Evolutionary conservation across 1,140 invertebrate genomes (phyloP).

Genomic region (Calycopis cecrops): DNA sequence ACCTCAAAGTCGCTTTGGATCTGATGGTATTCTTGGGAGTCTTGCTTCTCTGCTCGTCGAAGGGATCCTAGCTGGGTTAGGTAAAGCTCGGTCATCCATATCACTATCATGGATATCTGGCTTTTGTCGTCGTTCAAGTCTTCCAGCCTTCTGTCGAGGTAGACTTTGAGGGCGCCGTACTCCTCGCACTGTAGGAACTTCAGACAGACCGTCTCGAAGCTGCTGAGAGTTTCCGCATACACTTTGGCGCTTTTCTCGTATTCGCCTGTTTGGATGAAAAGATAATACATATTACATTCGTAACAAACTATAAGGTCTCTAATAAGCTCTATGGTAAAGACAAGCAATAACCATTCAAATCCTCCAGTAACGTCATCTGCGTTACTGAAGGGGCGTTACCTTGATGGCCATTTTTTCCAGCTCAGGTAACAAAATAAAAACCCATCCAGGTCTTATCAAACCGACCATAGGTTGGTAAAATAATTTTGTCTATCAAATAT

Average conservation of each 20-base stretch:
- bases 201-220: constrained; percentile 95
- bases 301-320: no score
- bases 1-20: constrained; percentile 89
- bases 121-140: constrained; percentile 81
- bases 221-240: constrained; percentile 92
- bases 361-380: no score
- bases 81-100: constrained; percentile 95
- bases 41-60: constrained; percentile 77
- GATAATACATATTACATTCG: no score
- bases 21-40: constrained; percentile 76
- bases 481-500: background rate
- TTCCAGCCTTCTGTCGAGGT: constrained; percentile 83
- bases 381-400: no score
- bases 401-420: no score
- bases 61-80: constrained; percentile 89
- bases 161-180: constrained; percentile 90
- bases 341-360: no score
- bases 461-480: no score
- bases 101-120: constrained; percentile 92
- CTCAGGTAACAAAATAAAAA: no score
- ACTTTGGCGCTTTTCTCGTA: constrained; percentile 90
- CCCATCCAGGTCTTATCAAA: no score
- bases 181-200: constrained; percentile 92
- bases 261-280: constrained; percentile 59
- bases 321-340: no score